Base-by-base conservation (phyloP, 2,113 vertebrate genomes). In the Pseudonaja textilis region DNA sequence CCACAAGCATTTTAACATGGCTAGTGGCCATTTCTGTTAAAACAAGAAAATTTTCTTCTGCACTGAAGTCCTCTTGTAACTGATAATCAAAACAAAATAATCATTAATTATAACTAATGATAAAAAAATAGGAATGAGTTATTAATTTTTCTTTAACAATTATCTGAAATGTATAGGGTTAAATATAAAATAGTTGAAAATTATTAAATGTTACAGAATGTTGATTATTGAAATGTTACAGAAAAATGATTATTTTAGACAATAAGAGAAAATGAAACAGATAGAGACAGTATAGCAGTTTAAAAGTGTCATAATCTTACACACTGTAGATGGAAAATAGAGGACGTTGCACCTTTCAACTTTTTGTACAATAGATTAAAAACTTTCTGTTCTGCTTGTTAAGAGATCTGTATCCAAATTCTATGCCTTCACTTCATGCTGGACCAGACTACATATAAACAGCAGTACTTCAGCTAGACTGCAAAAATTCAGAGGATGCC, bases 11-110 rank as follows among this genome's bases (percentile, higher is more conserved):
- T 94, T 99, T 99, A 86, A 99, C 99, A 34, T 99, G 99, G 97
- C 97, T 99, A 26, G 99, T 99, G 91, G 99, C 99, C 98, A 99
- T 98, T 97, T 99, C 99, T 61, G 99, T 99, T 96, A 99, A 96
- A 85, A 99, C 98, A 18, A 99, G 98, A 97, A 99, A 99, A 97
- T 99, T 99, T 96, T 99, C 99, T 96, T 99, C 99, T 89, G 97
- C 97, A 1, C 97, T 99, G 97, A 98, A 99, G 96, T 99, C 98
- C 47, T 99, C 99, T 8, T 99, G 98, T 87, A 99, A 97, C 98
- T 99, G 96, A 55, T 91, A 52, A 96, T 96, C 92, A 93, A 95
- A 95, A 94, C 95, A 88, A 92, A 95, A 95, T 91, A 55, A 87
- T 20, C 34, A 50, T 7, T 81, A 57, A 86, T 69, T 34, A n/a